Evolutionary conservation across 2,888 invertebrate species (phyloP), one percentile per base, ranked within the genome.

Genomic region (Eudasyphora cyanicolor): DNA sequence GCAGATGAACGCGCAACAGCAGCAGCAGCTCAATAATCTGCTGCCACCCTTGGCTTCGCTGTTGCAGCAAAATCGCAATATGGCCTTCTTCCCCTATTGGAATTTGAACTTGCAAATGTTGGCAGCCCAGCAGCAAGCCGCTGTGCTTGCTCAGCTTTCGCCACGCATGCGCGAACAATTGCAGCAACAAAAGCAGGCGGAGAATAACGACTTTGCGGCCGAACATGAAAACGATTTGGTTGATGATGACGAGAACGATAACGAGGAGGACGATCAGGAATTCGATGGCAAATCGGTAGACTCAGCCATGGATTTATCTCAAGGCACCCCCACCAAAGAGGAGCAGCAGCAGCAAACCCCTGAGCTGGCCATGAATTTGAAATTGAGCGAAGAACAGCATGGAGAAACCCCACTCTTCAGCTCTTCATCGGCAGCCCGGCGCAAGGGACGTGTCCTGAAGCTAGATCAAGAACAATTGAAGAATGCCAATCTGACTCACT

Each of bases 371-470:
- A 88, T 90, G 49, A 90, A 91, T 69, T 85, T 90, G 1, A 91
- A 91, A 84, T 70, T 89, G 49, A 82, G 87, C n/a, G 89, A 89
- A 2, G 88, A 89, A 1, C 79, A n/a, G n/a, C n/a, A 69, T 45
- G 60, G 29, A 0, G 90, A 90, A 2, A 91, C 91, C 2, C 91
- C 92, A 0, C 74, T 89, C 35, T 88, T 89, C 71, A 88, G 87
- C 82, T 87, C 86, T 76, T 86, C 88, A 38, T 86, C 85, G 27
- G 92, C 54, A 90, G 85, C 88, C 0, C 87, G 97, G 24, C 95
- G 98, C 86, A 98, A 98, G 92, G 97, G 97, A 0, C 95, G 95
- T 70, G 97, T 98, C 0, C 95, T 95, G 87, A 97, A 97, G 88
- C 92, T 98, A 74, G 97, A 97, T 85, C 93, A 88, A 0, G 79